A percentile compares a stretch with the other conserved stretches of the same genome.
These are phyloP conservation scores for Sinocyclocheilus anophthalmus DNA, from an alignment of 2,113 vertebrate genomes.

Conservation along the genomic window DNA sequence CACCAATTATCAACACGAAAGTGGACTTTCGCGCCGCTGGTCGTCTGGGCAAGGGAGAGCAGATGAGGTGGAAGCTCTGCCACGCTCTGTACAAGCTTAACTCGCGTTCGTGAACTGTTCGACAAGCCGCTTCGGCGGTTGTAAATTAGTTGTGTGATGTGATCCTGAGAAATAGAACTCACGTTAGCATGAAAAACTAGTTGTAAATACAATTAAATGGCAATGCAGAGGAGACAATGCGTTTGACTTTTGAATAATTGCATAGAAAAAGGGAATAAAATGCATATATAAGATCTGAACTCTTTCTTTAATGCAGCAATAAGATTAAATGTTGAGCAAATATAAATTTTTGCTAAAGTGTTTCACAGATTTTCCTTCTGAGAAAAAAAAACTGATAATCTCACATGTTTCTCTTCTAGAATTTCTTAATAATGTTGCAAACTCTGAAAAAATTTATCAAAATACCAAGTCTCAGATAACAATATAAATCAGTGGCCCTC, in stretches of 20 bases:
- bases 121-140: too few species aligned
- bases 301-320: not conserved
- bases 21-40: too few species aligned
- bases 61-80: too few species aligned
- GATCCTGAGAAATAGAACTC: slow-evolving; percentile 28
- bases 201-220: slow-evolving; percentile 16
- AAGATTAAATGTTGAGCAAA: not conserved
- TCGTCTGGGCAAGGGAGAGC: too few species aligned
- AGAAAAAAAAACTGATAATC: not conserved
- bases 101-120: too few species aligned
- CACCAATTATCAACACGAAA: too few species aligned
- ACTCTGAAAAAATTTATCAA: not conserved
- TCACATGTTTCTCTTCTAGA: not conserved
- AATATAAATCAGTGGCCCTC: not conserved
- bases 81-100: too few species aligned
- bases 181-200: slow-evolving; percentile 23
- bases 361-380: not conserved
- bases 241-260: slow-evolving; percentile 12
- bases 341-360: too few species aligned
- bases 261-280: not conserved
- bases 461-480: not conserved
- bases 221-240: not conserved
- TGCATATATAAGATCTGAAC: not conserved
- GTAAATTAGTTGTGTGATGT: too few species aligned
- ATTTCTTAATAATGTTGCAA: not conserved